Evolutionary conservation across 2,113 vertebrate genomes (phyloP).

Genomic region (Podilymbus podiceps): DNA sequence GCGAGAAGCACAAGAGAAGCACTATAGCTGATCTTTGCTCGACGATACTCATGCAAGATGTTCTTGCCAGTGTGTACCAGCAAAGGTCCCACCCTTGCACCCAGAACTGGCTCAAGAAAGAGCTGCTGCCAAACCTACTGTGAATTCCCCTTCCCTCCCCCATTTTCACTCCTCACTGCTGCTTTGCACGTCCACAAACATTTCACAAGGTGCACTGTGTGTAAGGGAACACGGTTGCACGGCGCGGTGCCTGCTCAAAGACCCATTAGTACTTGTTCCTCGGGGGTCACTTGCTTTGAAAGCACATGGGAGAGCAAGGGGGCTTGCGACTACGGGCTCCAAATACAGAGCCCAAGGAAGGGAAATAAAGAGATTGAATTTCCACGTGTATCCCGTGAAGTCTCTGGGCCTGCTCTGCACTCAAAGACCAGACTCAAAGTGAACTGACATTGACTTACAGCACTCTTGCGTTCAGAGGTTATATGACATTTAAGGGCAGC

Average conservation of each 20-base stretch:
- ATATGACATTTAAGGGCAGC: neutral
- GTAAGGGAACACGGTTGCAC: neutral
- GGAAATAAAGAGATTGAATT: conserved; percentile 27
- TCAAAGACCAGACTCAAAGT: neutral
- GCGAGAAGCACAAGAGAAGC: neutral
- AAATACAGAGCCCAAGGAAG: neutral
- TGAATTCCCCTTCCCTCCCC: neutral
- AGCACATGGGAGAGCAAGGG: neutral
- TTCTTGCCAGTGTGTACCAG: neutral
- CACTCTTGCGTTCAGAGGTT: neutral
- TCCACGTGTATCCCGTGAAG: neutral
- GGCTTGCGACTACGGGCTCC: neutral
- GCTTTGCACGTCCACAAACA: neutral
- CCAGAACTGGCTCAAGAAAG: neutral
- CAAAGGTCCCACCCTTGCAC: neutral
- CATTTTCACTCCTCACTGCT: neutral
- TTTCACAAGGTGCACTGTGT: neutral
- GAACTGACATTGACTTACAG: neutral
- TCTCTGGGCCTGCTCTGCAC: neutral
- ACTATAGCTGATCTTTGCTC: neutral
- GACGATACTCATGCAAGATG: fast-evolving
- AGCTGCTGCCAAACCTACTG: neutral
- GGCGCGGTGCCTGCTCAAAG: neutral
- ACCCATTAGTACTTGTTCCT: neutral
- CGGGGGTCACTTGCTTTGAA: neutral